Conservation (phyloP, 2,797 vertebrate genomes). For the Gallinago solitaria region DNA sequence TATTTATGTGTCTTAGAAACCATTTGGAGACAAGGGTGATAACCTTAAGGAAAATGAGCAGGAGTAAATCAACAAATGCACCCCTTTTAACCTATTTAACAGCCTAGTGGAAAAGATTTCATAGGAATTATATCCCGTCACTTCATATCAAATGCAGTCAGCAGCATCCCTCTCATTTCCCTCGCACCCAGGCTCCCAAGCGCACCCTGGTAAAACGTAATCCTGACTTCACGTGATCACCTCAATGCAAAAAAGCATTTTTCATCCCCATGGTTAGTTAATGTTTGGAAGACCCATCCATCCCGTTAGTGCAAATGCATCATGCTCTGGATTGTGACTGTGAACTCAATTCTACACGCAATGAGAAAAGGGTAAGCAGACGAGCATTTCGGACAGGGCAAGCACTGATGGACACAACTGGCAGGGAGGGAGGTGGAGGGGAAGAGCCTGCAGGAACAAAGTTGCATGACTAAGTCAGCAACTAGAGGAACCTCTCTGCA, state of each 20-base stretch:
- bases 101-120: not conserved
- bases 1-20: not conserved
- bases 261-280: not conserved
- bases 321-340: not conserved
- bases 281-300: not conserved
- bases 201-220: not conserved
- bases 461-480: not conserved
- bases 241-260: not conserved
- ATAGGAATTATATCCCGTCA: not conserved
- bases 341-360: not conserved
- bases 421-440: not conserved
- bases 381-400: not conserved
- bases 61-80: not conserved
- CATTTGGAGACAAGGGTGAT: not conserved
- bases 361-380: not conserved
- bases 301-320: not conserved
- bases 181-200: not conserved
- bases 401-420: not conserved
- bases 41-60: not conserved
- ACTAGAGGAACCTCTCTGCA: not conserved
- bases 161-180: not conserved
- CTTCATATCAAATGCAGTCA: not conserved
- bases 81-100: not conserved
- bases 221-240: not conserved
- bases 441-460: not conserved